Percentiles rank a stretch among this genome's conserved stretches.
These are phyloP conservation scores for Megalopta genalis DNA, from an alignment of 1,140 invertebrate species.

Conservation along the genomic window DNA sequence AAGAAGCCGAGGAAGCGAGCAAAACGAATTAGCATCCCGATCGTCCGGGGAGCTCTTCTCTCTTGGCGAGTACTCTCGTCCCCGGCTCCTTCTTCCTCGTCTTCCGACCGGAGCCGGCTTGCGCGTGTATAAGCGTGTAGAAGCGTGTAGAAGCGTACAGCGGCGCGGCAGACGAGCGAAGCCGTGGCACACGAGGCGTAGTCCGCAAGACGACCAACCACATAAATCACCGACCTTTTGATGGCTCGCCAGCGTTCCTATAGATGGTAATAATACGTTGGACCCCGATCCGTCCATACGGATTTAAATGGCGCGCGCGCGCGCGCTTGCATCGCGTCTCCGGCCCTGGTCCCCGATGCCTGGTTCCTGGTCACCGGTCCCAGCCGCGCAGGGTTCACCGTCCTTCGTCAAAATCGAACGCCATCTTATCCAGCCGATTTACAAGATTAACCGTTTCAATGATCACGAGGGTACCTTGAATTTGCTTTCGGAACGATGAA, in stretches of 20 bases:
- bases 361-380: not conserved
- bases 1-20: constrained; percentile 61
- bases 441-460: too few species aligned
- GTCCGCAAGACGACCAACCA: constrained; percentile 31
- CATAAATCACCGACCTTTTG: constrained; percentile 61
- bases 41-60: constrained; percentile 43
- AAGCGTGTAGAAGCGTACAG: constrained; percentile 47
- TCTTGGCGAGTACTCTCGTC: not conserved
- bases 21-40: constrained; percentile 67
- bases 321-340: not conserved
- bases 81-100: constrained; percentile 3
- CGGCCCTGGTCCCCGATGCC: too few species aligned
- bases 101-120: not conserved
- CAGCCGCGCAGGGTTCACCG: not conserved
- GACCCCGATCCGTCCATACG: constrained; percentile 20
- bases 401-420: not conserved
- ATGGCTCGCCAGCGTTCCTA: constrained; percentile 58
- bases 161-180: not conserved
- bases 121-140: constrained; percentile 32
- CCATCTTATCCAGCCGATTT: not conserved
- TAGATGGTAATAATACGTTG: constrained; percentile 64
- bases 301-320: constrained; percentile 54
- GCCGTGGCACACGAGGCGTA: constrained; percentile 39
- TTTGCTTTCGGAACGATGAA: too few species aligned
- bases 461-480: too few species aligned